These are phyloP conservation scores for Torymus texanus DNA, from an alignment of 2,888 invertebrate species.

Conservation along the genomic window DNA sequence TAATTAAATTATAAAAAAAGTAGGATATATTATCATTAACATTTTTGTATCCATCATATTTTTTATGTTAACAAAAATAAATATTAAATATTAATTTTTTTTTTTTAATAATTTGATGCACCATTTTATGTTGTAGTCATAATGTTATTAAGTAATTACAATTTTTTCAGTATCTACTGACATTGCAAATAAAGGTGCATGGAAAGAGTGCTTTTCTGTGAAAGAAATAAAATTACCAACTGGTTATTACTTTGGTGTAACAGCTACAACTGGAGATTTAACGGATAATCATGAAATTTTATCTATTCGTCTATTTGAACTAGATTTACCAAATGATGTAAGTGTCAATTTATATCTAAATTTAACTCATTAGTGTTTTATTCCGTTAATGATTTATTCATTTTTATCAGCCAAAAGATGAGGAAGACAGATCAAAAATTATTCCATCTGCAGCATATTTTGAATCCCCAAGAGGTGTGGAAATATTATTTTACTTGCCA, in stretches of 20 bases:
- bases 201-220: conserved; percentile 95
- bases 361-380: conserved; percentile 4
- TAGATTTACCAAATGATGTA: conserved; percentile 85
- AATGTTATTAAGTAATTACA: conserved; percentile 21
- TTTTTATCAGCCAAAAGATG: conserved; percentile 78
- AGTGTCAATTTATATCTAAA: conserved; percentile 61
- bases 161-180: conserved; percentile 87
- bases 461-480: conserved; percentile 88
- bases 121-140: neutral
- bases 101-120: too few relatives aligned
- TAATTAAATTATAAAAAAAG: too few relatives aligned
- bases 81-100: too few relatives aligned
- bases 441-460: conserved; percentile 92
- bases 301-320: conserved; percentile 92
- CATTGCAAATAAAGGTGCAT: conserved; percentile 92
- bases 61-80: too few relatives aligned
- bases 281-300: conserved; percentile 97
- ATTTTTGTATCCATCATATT: too few relatives aligned
- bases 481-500: conserved; percentile 20
- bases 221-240: conserved; percentile 94
- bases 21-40: too few relatives aligned
- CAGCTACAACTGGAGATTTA: conserved; percentile 97
- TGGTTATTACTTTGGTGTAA: conserved; percentile 94
- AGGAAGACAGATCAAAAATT: conserved; percentile 87
- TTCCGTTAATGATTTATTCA: conserved; percentile 25